These are phyloP conservation scores for Cephus cinctus DNA, from an alignment of 1,140 invertebrate species.

Conservation along the genomic window DNA sequence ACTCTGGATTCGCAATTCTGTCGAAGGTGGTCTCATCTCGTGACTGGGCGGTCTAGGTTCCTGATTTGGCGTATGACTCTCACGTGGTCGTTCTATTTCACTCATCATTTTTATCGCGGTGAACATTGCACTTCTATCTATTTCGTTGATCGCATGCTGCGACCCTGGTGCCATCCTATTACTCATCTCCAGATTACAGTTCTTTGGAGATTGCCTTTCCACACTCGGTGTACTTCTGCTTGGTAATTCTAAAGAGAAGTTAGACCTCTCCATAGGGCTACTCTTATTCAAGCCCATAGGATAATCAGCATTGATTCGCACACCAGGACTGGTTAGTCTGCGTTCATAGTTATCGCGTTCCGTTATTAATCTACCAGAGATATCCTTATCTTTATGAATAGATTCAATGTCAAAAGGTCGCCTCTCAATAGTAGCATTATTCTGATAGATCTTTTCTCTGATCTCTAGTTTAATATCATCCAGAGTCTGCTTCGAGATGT, in stretches of 20 bases:
- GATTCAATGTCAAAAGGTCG: constrained; percentile 30
- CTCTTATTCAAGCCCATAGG: constrained; percentile 9
- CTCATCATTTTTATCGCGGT: constrained; percentile 28
- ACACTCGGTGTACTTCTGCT: constrained; percentile 8
- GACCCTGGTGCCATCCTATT: constrained; percentile 14
- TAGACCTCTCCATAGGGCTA: constrained; percentile 16
- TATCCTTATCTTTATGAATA: constrained; percentile 27
- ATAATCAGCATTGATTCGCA: constrained; percentile 17
- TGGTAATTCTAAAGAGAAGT: constrained; percentile 17
- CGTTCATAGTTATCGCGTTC: constrained; percentile 22
- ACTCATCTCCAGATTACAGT: constrained; percentile 20
- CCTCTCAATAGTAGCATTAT: constrained; percentile 24
- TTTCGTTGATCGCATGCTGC: constrained; percentile 20
- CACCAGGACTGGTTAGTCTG: constrained; percentile 4
- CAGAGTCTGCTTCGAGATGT: constrained; percentile 17
- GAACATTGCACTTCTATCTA: constrained; percentile 27
- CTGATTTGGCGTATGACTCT: constrained; percentile 11
- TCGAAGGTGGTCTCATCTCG: not conserved
- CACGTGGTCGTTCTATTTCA: constrained; percentile 24
- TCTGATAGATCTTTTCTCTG: constrained; percentile 30
- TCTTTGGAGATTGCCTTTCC: constrained; percentile 23
- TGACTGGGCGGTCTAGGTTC: not conserved
- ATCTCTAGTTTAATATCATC: constrained; percentile 32
- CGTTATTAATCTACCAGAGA: not conserved
- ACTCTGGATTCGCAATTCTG: constrained; percentile 17